These are phyloP conservation scores for Blastomussa wellsi DNA, from an alignment of 92 coral and sea anemone genomes.

Conservation along the genomic window DNA sequence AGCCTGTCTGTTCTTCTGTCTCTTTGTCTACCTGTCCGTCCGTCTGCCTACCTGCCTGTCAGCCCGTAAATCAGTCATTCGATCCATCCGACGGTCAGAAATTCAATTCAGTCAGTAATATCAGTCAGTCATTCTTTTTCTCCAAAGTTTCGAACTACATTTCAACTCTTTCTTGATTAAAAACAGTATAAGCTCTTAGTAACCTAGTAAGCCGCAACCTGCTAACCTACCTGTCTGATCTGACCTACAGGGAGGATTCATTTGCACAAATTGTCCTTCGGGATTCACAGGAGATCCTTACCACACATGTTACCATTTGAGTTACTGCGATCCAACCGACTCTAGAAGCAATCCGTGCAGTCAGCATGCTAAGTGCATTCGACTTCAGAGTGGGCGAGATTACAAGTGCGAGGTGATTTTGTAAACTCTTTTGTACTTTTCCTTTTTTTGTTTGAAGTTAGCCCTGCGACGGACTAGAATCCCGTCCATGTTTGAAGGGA, in stretches of 20 bases:
- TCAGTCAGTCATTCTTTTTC: neutral
- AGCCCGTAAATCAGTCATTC: neutral
- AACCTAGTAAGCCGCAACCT: neutral
- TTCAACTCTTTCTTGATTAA: too few species aligned
- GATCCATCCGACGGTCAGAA: neutral
- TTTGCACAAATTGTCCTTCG: slow-evolving; percentile 78
- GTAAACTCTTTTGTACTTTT: neutral
- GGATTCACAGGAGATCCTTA: slow-evolving; percentile 92
- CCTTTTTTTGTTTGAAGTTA: too few species aligned
- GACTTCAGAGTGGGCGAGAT: slow-evolving; percentile 79
- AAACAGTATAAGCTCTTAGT: too few species aligned
- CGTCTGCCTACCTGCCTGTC: neutral
- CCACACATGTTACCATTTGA: slow-evolving; percentile 76
- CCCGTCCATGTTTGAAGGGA: too few species aligned
- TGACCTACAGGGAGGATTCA: slow-evolving; percentile 72
- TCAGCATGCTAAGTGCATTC: slow-evolving; percentile 80
- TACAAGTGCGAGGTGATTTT: slow-evolving; percentile 71
- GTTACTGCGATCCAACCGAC: slow-evolving; percentile 73
- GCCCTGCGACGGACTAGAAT: too few species aligned
- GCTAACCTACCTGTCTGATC: neutral
- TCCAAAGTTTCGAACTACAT: neutral
- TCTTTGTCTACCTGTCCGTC: neutral
- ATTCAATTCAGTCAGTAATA: neutral
- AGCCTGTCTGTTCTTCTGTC: neutral
- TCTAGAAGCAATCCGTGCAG: slow-evolving; percentile 92